Evolutionary conservation across 35 echinoderm and acorn worm genomes (phyloP).

Genomic region (Patiria miniata): DNA sequence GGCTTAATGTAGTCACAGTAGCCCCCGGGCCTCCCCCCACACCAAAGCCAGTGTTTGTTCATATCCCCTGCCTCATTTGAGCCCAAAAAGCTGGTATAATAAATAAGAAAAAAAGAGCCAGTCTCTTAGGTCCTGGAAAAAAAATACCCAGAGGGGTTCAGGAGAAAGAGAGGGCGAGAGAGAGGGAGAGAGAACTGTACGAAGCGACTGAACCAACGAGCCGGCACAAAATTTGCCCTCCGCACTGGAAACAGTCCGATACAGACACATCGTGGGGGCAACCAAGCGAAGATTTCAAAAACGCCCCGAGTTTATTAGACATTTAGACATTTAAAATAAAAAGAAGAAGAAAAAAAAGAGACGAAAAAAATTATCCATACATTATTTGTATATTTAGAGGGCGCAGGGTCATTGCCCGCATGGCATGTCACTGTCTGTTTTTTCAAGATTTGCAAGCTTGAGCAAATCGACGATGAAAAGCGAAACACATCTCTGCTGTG

Average conservation of each 20-base stretch:
- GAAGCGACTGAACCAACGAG: slow-evolving; percentile 2
- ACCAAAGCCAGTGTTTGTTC: slow-evolving; percentile 5
- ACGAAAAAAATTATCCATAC: neutral
- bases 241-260: slow-evolving; percentile 18
- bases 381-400: neutral
- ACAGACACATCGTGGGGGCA: slow-evolving; percentile 12
- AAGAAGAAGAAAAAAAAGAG: neutral
- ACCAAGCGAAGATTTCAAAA: slow-evolving; percentile 7
- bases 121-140: neutral
- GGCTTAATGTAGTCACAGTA: neutral
- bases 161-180: neutral
- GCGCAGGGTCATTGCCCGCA: slow-evolving; percentile 16
- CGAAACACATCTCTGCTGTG: neutral
- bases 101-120: neutral
- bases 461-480: slow-evolving; percentile 5
- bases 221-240: neutral
- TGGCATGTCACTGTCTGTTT: slow-evolving; percentile 20
- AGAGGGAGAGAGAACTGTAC: too few relatives aligned
- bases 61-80: slow-evolving; percentile 17
- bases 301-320: slow-evolving; percentile 12
- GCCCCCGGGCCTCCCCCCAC: neutral
- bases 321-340: neutral
- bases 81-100: neutral
- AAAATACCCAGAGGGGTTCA: slow-evolving; percentile 16
- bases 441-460: slow-evolving; percentile 26